Evolutionary conservation across 2,888 invertebrate genomes (phyloP), one percentile per base, ranked within the genome.

Genomic region (Aleiodes leptofemur): DNA sequence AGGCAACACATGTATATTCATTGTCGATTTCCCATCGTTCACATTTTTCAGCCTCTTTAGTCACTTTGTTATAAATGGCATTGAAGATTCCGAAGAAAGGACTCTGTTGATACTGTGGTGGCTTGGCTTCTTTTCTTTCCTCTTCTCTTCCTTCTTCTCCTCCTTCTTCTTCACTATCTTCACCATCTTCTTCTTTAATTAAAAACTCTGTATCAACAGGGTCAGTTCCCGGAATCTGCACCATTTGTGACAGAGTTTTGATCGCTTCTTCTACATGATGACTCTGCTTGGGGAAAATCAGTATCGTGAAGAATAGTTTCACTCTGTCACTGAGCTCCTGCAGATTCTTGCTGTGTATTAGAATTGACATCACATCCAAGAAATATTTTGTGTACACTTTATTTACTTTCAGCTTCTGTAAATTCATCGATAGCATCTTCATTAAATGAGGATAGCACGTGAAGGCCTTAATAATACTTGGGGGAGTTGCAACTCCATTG

Each of bases 341-440:
- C 34, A 34, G 34, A 34, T 34, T 34, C 34, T 34, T 34, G 6
- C 34, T 34, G 4, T 34, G 34, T 34, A 34, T 3, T 34, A 34
- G 5, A 3, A 34, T 34, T 34, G 34, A 34, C 34, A 34, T 34
- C 56, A 43, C 55, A 16, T 38, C 70, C 71, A 38, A 76, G 51
- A 3, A 69, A 64, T 13, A 76, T 5, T 48, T 38, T 0, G 16
- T 48, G 29, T 48, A 8, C 0, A 7, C 7, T 31, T 38, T 31
- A n/a, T 55, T 43, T 0, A 77, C 59, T 31, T 72, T 55, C 6
- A 61, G 70, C 0, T 48, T 9, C 4, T 71, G n/a, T 8, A 53
- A 34, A 34, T 31, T 57, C n/a, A 59, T 69, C 1, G 77, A 73
- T 53, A 74, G 43, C 74, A 76, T 76, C 13, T 61, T 61, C 61